Conservation (phyloP, 2,888 invertebrate genomes). For the Erebia palarica region DNA sequence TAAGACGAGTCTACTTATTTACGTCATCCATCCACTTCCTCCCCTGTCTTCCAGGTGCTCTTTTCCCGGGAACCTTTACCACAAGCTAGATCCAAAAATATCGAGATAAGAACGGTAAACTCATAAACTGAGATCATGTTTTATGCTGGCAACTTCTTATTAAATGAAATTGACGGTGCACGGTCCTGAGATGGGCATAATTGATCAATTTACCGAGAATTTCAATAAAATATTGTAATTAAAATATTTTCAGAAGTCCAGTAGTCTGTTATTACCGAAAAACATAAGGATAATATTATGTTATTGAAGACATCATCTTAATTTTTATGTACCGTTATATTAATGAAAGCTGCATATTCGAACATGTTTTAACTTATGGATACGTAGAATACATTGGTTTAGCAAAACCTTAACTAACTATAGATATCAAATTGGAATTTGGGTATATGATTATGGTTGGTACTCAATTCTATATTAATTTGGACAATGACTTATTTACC, state of each 20-base stretch:
- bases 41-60: no score
- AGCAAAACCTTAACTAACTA: neutral
- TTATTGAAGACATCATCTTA: neutral
- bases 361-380: neutral
- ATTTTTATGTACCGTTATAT: constrained; percentile 14
- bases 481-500: no score
- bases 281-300: constrained; percentile 17
- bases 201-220: constrained; percentile 27
- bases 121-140: neutral
- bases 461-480: no score
- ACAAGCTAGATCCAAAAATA: no score
- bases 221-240: constrained; percentile 25
- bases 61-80: no score
- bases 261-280: constrained; percentile 23
- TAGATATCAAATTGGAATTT: no score
- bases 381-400: neutral
- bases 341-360: neutral
- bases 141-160: neutral
- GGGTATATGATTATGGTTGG: no score
- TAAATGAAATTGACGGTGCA: neutral
- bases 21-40: no score
- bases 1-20: no score
- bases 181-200: constrained; percentile 2
- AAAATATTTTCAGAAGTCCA: constrained; percentile 12
- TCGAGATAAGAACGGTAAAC: no score